Conservation (phyloP, 2,888 invertebrate species). For the Palloptera scutellata region DNA sequence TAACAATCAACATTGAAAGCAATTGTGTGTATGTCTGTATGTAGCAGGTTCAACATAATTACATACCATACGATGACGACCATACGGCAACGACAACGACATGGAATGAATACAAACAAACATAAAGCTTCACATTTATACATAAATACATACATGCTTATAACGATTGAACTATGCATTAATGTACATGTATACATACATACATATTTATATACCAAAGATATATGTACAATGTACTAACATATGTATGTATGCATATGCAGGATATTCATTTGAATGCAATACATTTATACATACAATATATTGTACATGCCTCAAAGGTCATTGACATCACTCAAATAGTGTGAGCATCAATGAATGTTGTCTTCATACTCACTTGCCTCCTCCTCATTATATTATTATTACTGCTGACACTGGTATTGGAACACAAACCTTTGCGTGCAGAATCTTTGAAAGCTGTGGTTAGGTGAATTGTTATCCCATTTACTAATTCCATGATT, state of each 20-base stretch:
- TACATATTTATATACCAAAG: slow-evolving; percentile 15
- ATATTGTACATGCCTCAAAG: not conserved
- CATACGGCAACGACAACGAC: not conserved
- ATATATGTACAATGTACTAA: slow-evolving; percentile 14
- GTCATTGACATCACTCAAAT: slow-evolving; percentile 12
- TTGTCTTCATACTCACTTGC: too few relatives aligned
- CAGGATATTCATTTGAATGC: slow-evolving; percentile 11
- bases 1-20: too few relatives aligned
- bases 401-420: too few relatives aligned
- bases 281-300: not conserved
- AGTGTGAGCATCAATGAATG: not conserved
- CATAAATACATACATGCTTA: slow-evolving; percentile 11
- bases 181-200: not conserved
- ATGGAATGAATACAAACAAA: not conserved
- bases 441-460: too few relatives aligned
- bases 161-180: slow-evolving; percentile 10
- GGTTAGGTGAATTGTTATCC: too few relatives aligned
- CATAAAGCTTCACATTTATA: not conserved
- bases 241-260: slow-evolving; percentile 37
- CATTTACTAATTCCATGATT: too few relatives aligned
- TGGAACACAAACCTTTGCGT: too few relatives aligned
- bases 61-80: not conserved
- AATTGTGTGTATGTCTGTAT: too few relatives aligned
- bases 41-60: too few relatives aligned
- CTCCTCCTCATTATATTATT: too few relatives aligned